Percentiles rank a stretch among this genome's conserved stretches.
Evolutionary conservation across 1,140 invertebrate genomes (phyloP).

Genomic region (Drosophila sp.): DNA sequence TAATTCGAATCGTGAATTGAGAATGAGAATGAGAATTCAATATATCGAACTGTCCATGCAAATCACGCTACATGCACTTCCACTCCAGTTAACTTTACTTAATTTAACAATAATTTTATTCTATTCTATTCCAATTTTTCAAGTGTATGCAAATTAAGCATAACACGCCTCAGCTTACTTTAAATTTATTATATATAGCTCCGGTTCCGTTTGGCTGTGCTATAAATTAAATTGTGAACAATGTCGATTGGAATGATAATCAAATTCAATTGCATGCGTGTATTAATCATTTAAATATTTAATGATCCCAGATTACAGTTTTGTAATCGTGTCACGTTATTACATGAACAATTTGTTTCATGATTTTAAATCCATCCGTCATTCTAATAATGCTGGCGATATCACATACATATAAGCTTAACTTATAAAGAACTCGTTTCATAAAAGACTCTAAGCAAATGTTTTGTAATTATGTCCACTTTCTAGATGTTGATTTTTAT

Average conservation of each 20-base stretch:
- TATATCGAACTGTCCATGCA: neutral
- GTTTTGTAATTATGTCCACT: no score
- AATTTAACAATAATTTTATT: conserved; percentile 3
- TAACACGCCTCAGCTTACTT: conserved; percentile 36
- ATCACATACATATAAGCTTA: no score
- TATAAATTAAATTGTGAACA: conserved; percentile 52
- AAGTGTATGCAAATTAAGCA: conserved; percentile 37
- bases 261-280: conserved; percentile 40
- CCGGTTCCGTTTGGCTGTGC: conserved; percentile 45
- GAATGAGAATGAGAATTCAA: conserved; percentile 5
- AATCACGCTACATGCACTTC: conserved; percentile 19
- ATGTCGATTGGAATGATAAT: conserved; percentile 20
- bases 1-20: neutral
- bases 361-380: conserved; percentile 20
- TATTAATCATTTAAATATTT: conserved; percentile 60
- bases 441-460: no score
- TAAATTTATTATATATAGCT: conserved; percentile 25
- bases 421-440: no score
- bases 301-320: conserved; percentile 35
- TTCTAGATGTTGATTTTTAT: no score
- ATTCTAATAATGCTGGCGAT: conserved; percentile 8
- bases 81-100: conserved; percentile 30
- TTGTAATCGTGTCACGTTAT: conserved; percentile 52
- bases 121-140: conserved; percentile 11
- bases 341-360: conserved; percentile 53